Evolutionary conservation across 2,888 invertebrate genomes (phyloP), one percentile per base, ranked within the genome.

Genomic region (Leuctra nigra): DNA sequence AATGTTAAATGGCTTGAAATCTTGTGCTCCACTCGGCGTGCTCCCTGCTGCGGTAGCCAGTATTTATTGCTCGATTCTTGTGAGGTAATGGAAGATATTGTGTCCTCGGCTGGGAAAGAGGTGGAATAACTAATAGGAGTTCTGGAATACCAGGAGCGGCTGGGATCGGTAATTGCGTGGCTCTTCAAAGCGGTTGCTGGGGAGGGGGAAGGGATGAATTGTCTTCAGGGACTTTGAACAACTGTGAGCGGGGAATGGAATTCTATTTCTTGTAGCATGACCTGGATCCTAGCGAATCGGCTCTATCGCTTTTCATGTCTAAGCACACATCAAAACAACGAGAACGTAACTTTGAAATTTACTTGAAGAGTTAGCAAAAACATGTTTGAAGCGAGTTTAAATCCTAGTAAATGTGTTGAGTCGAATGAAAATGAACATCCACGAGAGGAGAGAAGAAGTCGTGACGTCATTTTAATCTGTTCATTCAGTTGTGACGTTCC

Each of bases 41-140:
- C n/a, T n/a, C n/a, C n/a, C n/a, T n/a, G n/a, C n/a, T n/a, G n/a
- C n/a, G n/a, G n/a, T n/a, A n/a, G n/a, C n/a, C n/a, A n/a, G 16
- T 44, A 44, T 22, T 44, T 44, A 44, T 44, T 44, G 44, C 44
- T 4, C 44, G 22, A 44, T 44, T 44, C 22, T 23, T n/a, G 20
- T 44, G 44, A 44, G 44, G 44, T 44, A 44, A 44, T 44, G 44
- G 44, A 44, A 44, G 44, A 44, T 44, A n/a, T n/a, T n/a, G 44
- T 44, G 44, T 44, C 44, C 22, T 44, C 44, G 44, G 44, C 44
- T 23, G 20, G 44, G 44, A 23, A 44, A 44, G 44, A 44, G 44
- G 44, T 20, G 23, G 55, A 55, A 55, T 55, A 55, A 23, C 47
- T 55, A 55, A 55, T 47, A 47, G 55, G 36, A 14, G 55, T 47